Evolutionary conservation across 1,140 invertebrate genomes (phyloP).

Genomic region (Campoletis sonorensis): DNA sequence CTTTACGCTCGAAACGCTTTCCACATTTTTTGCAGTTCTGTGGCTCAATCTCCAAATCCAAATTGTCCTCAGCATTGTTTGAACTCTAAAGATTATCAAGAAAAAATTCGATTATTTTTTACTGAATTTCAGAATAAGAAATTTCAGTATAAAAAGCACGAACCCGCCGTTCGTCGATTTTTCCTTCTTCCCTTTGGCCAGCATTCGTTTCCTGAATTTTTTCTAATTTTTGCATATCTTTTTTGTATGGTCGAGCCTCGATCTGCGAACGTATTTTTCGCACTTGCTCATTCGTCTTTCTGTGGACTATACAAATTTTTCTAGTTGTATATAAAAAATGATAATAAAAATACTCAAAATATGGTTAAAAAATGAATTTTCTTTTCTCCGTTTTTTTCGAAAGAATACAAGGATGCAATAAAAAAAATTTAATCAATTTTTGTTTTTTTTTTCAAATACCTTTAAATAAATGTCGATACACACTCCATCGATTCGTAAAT

Average conservation of each 20-base stretch:
- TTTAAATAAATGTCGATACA: constrained; percentile 85
- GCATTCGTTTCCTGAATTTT: constrained; percentile 43
- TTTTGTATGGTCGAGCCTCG: constrained; percentile 78
- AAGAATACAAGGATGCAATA: no score
- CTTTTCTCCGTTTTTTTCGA: no score
- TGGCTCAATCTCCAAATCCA: constrained; percentile 77
- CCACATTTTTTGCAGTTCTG: constrained; percentile 83
- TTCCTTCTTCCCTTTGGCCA: constrained; percentile 20
- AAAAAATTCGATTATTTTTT: background rate
- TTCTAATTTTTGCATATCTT: constrained; percentile 69
- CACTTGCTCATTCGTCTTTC: constrained; percentile 80
- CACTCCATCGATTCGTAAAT: constrained; percentile 83
- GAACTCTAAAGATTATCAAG: background rate
- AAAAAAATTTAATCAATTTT: no score
- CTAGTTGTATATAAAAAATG: background rate
- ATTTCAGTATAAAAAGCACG: background rate
- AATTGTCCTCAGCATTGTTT: constrained; percentile 73
- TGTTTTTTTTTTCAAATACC: constrained; percentile 72
- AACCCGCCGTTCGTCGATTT: background rate
- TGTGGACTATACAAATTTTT: constrained; percentile 65
- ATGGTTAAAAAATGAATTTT: no score
- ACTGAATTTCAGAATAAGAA: background rate
- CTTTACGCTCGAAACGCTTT: constrained; percentile 81
- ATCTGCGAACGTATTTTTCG: constrained; percentile 79
- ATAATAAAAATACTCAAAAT: background rate